Base-by-base conservation (phyloP, 2,797 vertebrate species). In the Otus scops region DNA sequence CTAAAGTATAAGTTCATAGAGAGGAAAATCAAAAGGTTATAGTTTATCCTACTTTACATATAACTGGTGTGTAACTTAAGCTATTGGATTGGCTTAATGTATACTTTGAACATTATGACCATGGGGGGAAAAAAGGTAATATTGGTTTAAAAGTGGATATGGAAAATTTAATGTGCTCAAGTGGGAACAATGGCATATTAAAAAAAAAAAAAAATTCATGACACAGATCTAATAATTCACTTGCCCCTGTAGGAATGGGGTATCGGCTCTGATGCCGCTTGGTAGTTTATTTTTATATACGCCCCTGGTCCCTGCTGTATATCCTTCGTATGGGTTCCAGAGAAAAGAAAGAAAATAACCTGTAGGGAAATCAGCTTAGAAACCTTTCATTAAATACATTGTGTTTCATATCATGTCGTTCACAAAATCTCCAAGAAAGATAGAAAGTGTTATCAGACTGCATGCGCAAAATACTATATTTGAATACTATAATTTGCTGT, bases 161-260 rank as follows among this genome's bases (percentile, higher is more conserved):
- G 97, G 97, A 98, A 98, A 98, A 97, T 98, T 97, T 97, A 98
- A 97, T 98, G 97, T 97, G 97, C 97, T 97, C 96, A 97, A 98
- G 95, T 98, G 97, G 98, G 97, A 98, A 98, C 97, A 98, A 98
- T 98, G 97, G 97, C 97, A 98, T 98, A 98, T 98, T 98, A 98
- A 98, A 98, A 94, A 98, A 98, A 98, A 98, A 95, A 94, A 97
- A 96, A 92, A 93, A 89, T 54, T 97, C 97, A 97, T 97, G 98
- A 98, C 97, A 98, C 97, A 98, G 98, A 98, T 98, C 97, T 98
- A 98, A 98, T 98, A 98, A 98, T 98, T 98, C 97, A 97, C 95
- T 97, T 98, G 96, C 96, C 96, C 98, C 98, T 97, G 96, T 98
- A 98, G 97, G 97, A 97, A 97, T 97, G 97, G 97, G 97, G 94